phyloP scores from a whole-genome alignment of 2,797 vertebrate species.

The Champsocephalus gunnari region DNA sequence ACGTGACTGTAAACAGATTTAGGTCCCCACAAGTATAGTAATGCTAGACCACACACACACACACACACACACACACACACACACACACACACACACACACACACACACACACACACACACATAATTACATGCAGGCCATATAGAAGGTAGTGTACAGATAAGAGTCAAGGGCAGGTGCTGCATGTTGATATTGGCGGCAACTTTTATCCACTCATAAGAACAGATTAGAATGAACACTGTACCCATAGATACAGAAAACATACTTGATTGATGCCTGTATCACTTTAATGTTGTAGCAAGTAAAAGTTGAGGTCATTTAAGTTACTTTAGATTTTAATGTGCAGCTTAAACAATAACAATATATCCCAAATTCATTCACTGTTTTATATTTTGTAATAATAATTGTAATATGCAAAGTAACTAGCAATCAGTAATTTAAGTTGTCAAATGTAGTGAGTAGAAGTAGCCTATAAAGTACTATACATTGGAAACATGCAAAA shows the following conservation, averaged over 20 bases:
- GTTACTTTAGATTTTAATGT: not conserved
- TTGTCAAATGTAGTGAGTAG: not conserved
- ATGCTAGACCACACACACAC: not conserved
- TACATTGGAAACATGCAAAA: too few species aligned
- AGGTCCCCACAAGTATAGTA: too few species aligned
- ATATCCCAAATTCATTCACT: not conserved
- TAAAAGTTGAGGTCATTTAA: too few species aligned
- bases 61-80: not conserved
- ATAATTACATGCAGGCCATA: not conserved
- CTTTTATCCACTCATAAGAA: not conserved
- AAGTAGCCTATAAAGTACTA: not conserved
- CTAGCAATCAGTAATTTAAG: too few species aligned
- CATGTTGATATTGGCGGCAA: conserved; percentile 25
- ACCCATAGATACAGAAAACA: too few species aligned
- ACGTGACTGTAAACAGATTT: too few species aligned
- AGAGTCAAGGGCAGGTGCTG: conserved; percentile 21
- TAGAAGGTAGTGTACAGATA: not conserved
- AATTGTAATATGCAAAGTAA: too few species aligned
- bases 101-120: not conserved
- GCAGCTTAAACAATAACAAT: not conserved
- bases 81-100: not conserved
- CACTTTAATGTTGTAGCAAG: not conserved
- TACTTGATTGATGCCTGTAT: too few species aligned
- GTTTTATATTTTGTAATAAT: not conserved
- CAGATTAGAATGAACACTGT: not conserved